Percentiles rank a stretch among this genome's conserved stretches.
Evolutionary conservation across 2,113 vertebrate species (phyloP).

Genomic region (human): GRCh38 chr2:17881001-17881500

Average conservation of each 20-base stretch:
- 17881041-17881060: neutral
- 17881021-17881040: neutral
- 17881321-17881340: neutral
- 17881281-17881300: neutral
- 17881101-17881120: neutral
- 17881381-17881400: neutral
- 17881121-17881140: neutral
- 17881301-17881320: neutral
- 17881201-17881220: neutral
- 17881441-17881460: neutral
- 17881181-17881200: neutral
- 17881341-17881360: neutral
- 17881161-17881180: neutral
- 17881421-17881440: neutral
- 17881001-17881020: neutral
- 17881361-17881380: neutral
- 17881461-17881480: neutral
- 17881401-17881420: neutral
- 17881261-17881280: neutral
- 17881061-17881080: constrained; percentile 9
- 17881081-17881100: neutral
- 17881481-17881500: neutral
- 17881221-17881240: neutral
- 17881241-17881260: neutral
- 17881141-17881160: neutral